Conservation (phyloP, 2,888 invertebrate species). For the Uloborus plumipes region DNA sequence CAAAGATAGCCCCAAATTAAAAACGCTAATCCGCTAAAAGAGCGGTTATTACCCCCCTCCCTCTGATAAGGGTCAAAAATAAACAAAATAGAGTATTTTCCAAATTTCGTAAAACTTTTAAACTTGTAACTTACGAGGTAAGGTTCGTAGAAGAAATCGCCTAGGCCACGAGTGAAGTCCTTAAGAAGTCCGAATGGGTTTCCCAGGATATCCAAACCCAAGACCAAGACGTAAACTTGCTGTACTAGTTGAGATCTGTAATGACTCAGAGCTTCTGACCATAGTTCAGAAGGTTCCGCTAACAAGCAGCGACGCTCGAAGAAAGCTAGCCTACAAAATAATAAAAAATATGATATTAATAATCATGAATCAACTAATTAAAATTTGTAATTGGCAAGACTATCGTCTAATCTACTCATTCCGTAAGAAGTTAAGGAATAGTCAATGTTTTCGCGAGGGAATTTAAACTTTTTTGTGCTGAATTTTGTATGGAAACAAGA, state of each 20-base stretch:
- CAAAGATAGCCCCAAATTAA: no score
- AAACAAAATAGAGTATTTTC: not conserved
- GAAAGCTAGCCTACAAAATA: slow-evolving; percentile 78
- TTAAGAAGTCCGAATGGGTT: slow-evolving; percentile 81
- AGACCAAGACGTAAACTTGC: slow-evolving; percentile 84
- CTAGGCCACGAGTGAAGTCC: slow-evolving; percentile 77
- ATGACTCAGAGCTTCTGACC: slow-evolving; percentile 77
- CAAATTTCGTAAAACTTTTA: not conserved
- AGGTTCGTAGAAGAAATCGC: slow-evolving; percentile 78
- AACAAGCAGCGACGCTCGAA: slow-evolving; percentile 77
- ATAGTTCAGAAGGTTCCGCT: slow-evolving; percentile 74
- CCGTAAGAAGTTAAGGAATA: not conserved
- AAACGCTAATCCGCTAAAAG: no score
- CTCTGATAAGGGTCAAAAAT: not conserved
- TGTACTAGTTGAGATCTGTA: slow-evolving; percentile 82
- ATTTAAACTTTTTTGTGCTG: not conserved
- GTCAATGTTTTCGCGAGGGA: not conserved
- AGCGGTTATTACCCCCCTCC: no score
- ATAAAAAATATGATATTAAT: no score
- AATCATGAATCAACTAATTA: no score
- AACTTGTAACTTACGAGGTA: slow-evolving; percentile 73
- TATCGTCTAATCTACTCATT: not conserved
- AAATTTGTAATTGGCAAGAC: no score
- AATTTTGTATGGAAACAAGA: not conserved
- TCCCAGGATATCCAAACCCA: slow-evolving; percentile 84